Conservation (phyloP, 1,140 invertebrate species). For the Euura lappo region DNA sequence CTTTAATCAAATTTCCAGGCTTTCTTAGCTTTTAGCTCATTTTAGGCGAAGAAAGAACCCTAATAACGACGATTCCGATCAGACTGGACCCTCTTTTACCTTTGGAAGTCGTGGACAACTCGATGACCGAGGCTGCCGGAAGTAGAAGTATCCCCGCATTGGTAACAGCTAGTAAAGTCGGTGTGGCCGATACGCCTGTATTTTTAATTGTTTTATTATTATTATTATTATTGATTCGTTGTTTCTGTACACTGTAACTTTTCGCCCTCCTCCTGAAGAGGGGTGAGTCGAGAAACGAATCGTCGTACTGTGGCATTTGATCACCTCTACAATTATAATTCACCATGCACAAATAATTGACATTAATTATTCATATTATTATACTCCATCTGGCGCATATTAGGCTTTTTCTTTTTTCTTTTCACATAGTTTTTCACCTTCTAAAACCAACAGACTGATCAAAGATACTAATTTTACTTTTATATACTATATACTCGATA, state of each 20-base stretch:
- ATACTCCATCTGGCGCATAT: not conserved
- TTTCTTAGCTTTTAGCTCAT: too few species aligned
- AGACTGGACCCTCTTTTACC: conserved; percentile 35
- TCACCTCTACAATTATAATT: too few species aligned
- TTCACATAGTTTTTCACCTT: not conserved
- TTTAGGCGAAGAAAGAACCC: too few species aligned
- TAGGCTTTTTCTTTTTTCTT: not conserved
- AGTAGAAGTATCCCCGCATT: conserved; percentile 50
- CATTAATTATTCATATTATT: not conserved
- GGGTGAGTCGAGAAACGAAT: conserved; percentile 53
- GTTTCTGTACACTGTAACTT: conserved; percentile 55
- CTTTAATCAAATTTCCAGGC: too few species aligned
- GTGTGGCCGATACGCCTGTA: conserved; percentile 50
- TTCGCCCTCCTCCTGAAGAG: conserved; percentile 55
- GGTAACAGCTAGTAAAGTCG: conserved; percentile 52
- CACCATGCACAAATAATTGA: too few species aligned
- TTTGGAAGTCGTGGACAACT: conserved; percentile 34
- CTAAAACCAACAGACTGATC: not conserved
- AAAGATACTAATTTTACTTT: too few species aligned
- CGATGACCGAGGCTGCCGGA: conserved; percentile 48
- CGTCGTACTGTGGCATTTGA: conserved; percentile 57
- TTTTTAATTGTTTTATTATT: conserved; percentile 28
- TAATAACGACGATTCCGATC: too few species aligned
- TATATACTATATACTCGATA: too few species aligned
- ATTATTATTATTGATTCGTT: conserved; percentile 46